These are phyloP conservation scores for Desoria tigrina DNA, from an alignment of 2,888 invertebrate genomes.

Conservation along the genomic window DNA sequence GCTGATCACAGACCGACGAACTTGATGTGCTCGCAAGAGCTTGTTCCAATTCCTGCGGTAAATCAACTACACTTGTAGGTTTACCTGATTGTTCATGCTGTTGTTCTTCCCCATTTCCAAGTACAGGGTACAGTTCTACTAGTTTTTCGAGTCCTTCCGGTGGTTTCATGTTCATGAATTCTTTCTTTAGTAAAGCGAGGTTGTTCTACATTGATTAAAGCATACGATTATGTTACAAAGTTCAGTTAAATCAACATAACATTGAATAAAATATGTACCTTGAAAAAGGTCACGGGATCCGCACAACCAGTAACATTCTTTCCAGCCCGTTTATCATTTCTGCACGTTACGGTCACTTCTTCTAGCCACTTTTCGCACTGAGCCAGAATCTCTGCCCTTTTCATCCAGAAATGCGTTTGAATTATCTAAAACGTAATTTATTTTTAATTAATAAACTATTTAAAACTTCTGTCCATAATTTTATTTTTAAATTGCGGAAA, in stretches of 20 bases:
- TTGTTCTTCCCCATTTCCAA: not conserved
- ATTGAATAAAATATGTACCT: slow-evolving; percentile 46
- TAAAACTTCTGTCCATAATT: not conserved
- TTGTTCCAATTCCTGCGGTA: not conserved
- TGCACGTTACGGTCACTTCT: slow-evolving; percentile 74
- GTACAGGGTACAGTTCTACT: slow-evolving; percentile 53
- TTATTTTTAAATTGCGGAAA: not conserved
- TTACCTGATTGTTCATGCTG: slow-evolving; percentile 9
- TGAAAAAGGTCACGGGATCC: slow-evolving; percentile 52
- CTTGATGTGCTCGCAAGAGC: not conserved
- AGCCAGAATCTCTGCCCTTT: slow-evolving; percentile 82
- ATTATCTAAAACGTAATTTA: no score
- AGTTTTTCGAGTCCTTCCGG: slow-evolving; percentile 74
- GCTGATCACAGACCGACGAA: no score
- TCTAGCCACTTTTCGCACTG: slow-evolving; percentile 89
- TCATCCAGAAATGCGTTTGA: slow-evolving; percentile 91
- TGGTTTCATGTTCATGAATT: slow-evolving; percentile 77
- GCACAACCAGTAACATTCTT: slow-evolving; percentile 50
- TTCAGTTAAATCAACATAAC: slow-evolving; percentile 1
- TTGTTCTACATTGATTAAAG: slow-evolving; percentile 66
- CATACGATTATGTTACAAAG: no score
- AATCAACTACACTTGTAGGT: slow-evolving; percentile 3
- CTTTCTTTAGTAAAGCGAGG: slow-evolving; percentile 80
- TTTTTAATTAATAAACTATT: not conserved
- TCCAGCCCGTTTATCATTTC: slow-evolving; percentile 72